Evolutionary conservation across 2,113 vertebrate genomes (phyloP), one percentile per base, ranked within the genome.

Genomic region (Proteles cristata): DNA sequence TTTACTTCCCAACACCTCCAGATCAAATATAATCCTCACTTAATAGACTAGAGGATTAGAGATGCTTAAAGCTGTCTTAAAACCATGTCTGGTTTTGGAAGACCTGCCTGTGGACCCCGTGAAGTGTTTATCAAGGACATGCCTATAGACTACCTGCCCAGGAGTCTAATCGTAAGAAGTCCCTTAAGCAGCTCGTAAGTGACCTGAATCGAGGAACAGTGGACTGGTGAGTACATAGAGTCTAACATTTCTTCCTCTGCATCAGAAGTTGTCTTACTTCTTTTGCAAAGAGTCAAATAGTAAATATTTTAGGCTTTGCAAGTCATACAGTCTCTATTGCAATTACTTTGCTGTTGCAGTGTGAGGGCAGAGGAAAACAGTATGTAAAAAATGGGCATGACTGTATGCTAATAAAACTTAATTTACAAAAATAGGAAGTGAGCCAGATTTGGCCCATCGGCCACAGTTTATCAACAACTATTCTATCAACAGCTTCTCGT

Each of bases 141-240:
- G 28, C 15, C 17, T 7, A n/a, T 4, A 17, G 43, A 21, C 4
- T 11, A 0, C 74, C 31, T 4, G 92, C 31, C 48, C 11, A 11
- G 50, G 11, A 17, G 11, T 15, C 45, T 23, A 3, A 14, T 3
- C 50, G 1, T 21, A 16, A 19, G 11, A 28, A 58, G 50, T n/a
- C 11, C 19, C 3, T 14, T 21, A 0, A 16, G 23, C 2, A 23
- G 25, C 11, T 35, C 19, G 28, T 6, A 1, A 0, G 16, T 5
- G 11, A 31, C 2, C 11, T 0, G 6, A n/a, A 11, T 5, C 5
- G 12, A 39, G 61, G 28, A 3, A 53, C 28, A 4, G 28, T 4
- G 7, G 21, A 11, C 50, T 2, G 11, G 17, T 1, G 25, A 15
- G 4, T 8, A 0, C 0, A 0, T 2, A 11, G 77, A 25, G 4